Evolutionary conservation across 2,797 vertebrate species (phyloP).

Genomic region (Typhlichthys subterraneus): DNA sequence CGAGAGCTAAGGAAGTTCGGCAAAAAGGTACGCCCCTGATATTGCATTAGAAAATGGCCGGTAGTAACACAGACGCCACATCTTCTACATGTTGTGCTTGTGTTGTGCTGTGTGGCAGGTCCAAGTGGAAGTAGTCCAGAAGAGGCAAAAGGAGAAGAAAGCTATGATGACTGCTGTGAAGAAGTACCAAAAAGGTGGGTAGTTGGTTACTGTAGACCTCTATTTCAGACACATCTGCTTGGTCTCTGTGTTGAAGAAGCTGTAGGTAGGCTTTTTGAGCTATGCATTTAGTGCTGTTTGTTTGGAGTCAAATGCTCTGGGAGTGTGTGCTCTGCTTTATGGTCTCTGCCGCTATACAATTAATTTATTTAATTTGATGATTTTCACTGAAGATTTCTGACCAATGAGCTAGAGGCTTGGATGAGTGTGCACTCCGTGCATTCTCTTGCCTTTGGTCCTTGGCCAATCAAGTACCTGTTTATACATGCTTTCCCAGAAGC

Average conservation of each 20-base stretch:
- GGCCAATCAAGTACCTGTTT: no score
- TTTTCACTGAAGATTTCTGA: no score
- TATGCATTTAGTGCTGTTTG: no score
- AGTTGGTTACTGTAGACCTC: neutral
- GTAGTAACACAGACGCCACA: neutral
- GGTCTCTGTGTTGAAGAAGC: neutral
- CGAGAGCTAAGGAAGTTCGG: conserved; percentile 93
- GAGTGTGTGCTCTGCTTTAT: neutral
- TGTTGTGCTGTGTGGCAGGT: conserved; percentile 75
- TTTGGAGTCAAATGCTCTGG: no score
- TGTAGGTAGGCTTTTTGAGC: no score
- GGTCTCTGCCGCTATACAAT: no score
- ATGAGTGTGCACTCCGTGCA: no score
- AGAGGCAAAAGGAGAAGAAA: conserved; percentile 93
- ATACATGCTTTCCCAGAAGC: no score
- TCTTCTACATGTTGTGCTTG: neutral
- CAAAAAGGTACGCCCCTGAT: conserved; percentile 86
- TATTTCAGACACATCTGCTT: neutral
- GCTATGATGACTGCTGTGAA: conserved; percentile 93
- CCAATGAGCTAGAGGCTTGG: no score
- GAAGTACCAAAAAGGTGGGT: conserved; percentile 94
- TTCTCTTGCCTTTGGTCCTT: no score
- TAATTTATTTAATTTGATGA: no score
- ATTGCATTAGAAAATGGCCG: neutral
- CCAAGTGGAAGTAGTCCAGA: conserved; percentile 93